Conservation (phyloP, 2,797 vertebrate genomes). For the Clarias fuscus region DNA sequence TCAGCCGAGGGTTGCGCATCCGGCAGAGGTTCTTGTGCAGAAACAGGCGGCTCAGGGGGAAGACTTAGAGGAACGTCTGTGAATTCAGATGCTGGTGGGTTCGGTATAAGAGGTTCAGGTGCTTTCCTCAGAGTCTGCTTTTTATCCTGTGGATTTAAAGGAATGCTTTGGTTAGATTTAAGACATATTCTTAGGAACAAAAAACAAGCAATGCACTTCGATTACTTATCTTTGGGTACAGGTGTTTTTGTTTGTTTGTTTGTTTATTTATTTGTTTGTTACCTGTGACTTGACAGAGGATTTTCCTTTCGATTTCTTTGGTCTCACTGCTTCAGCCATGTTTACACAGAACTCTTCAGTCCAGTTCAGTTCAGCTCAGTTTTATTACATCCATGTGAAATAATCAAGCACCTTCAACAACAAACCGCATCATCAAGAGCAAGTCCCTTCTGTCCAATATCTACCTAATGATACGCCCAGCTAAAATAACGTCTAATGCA, state of each 20-base stretch:
- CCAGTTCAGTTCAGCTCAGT: slow-evolving; percentile 51
- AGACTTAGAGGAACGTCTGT: slow-evolving; percentile 73
- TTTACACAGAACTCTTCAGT: slow-evolving; percentile 51
- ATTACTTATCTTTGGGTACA: neutral
- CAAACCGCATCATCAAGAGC: neutral
- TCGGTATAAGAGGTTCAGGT: slow-evolving; percentile 40
- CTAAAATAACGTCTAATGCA: neutral
- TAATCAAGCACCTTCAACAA: neutral
- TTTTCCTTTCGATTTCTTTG: slow-evolving; percentile 75
- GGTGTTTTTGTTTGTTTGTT: neutral
- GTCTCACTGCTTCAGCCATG: slow-evolving; percentile 79
- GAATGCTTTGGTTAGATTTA: neutral
- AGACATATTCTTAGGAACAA: neutral
- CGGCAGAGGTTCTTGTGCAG: slow-evolving; percentile 16
- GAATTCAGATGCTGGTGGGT: slow-evolving; percentile 59
- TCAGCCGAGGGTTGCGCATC: slow-evolving; percentile 12
- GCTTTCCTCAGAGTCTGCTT: slow-evolving; percentile 66
- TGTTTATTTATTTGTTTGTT: slow-evolving; percentile 28
- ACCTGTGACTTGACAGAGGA: slow-evolving; percentile 72
- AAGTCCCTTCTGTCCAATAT: neutral
- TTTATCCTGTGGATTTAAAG: slow-evolving; percentile 56
- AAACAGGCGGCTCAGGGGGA: slow-evolving; percentile 50
- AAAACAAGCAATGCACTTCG: neutral
- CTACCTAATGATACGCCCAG: no score
- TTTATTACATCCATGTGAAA: slow-evolving; percentile 30